phyloP scores from a whole-genome alignment of 2,113 vertebrate genomes.

The Candoia aspera region DNA sequence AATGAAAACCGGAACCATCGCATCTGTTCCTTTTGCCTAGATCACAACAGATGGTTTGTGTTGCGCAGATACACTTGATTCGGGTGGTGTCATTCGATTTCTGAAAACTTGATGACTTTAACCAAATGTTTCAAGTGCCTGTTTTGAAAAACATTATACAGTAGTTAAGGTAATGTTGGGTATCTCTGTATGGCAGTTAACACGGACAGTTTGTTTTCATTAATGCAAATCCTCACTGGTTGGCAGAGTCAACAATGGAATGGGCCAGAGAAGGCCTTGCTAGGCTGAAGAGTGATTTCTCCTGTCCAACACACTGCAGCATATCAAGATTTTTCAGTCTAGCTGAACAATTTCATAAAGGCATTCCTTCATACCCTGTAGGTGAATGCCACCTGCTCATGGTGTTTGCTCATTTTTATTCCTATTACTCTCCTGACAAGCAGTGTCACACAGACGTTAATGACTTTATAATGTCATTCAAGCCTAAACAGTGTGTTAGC shows the following conservation, averaged over 20 bases:
- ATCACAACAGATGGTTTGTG: neutral
- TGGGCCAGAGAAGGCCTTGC: neutral
- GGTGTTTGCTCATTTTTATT: conserved; percentile 33
- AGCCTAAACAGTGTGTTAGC: conserved; percentile 29
- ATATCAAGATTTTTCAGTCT: conserved; percentile 2
- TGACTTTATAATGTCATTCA: conserved; percentile 42
- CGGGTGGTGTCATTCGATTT: neutral
- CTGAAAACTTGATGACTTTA: neutral
- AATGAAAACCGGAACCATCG: neutral
- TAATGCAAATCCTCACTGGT: neutral
- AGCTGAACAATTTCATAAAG: conserved; percentile 9
- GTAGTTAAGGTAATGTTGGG: neutral
- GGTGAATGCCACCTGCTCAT: conserved; percentile 33
- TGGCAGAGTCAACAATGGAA: neutral
- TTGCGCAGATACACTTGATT: neutral
- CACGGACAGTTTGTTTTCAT: neutral
- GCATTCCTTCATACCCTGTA: conserved; percentile 7
- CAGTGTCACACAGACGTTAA: conserved; percentile 34
- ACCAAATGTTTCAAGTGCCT: neutral
- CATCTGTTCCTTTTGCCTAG: neutral
- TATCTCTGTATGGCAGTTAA: neutral
- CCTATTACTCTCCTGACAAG: conserved; percentile 54
- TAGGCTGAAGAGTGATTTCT: neutral
- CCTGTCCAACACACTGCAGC: neutral
- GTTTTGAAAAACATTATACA: neutral